Conservation (phyloP, 92 coral and sea anemone species). For the Phenganax subtilis region DNA sequence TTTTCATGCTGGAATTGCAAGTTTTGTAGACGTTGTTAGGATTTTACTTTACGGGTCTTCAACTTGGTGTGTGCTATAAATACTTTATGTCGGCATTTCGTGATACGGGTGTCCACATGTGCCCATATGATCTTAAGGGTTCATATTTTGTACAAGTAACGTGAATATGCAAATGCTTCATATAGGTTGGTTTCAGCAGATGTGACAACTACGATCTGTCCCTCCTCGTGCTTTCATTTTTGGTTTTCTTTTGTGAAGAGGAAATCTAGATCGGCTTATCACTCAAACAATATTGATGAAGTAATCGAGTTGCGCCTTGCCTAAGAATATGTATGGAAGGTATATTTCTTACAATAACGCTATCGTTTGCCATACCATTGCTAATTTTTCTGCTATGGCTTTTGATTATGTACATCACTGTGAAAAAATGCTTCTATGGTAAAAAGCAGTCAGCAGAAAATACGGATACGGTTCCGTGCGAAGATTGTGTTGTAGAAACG, state of each 20-base stretch:
- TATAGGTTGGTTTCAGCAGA: conserved; percentile 11
- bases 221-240: conserved; percentile 31
- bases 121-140: conserved; percentile 9
- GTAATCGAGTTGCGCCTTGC: background rate
- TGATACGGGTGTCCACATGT: background rate
- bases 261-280: background rate
- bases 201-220: conserved; percentile 6
- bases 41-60: background rate
- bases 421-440: background rate
- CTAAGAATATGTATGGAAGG: conserved; percentile 23
- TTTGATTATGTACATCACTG: conserved; percentile 5
- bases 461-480: background rate
- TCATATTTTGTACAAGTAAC: conserved; percentile 8
- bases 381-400: conserved; percentile 18
- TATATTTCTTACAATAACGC: conserved; percentile 3
- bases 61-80: background rate
- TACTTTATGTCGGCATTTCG: background rate
- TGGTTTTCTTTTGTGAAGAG: conserved; percentile 12
- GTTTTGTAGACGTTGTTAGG: no score
- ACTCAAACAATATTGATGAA: background rate
- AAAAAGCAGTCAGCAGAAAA: background rate
- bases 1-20: no score
- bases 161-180: conserved; percentile 9
- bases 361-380: conserved; percentile 22
- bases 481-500: background rate